A percentile compares a stretch with the other conserved stretches of the same genome.
Conservation (phyloP, 2,113 vertebrate species). For the Pluvianellus socialis region DNA sequence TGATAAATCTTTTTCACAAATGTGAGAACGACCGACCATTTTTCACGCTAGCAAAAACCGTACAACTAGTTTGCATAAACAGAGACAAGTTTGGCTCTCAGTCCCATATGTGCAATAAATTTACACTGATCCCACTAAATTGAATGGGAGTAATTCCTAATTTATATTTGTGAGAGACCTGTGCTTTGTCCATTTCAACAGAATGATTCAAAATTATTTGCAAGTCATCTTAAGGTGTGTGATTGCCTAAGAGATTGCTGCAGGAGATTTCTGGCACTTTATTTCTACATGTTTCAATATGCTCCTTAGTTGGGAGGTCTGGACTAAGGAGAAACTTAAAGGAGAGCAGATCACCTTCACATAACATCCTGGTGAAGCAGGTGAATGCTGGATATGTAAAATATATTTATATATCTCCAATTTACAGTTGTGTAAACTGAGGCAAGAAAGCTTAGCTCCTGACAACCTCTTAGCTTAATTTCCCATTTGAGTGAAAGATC, state of each 20-base stretch:
- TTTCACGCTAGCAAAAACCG: not conserved
- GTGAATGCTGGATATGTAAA: not conserved
- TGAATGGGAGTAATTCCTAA: not conserved
- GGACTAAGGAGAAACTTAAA: not conserved
- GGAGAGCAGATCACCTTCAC: not conserved
- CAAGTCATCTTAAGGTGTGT: not conserved
- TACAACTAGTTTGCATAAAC: constrained; percentile 17
- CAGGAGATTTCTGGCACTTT: not conserved
- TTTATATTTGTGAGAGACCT: not conserved
- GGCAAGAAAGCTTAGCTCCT: not conserved
- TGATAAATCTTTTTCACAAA: constrained; percentile 46
- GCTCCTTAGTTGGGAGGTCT: not conserved
- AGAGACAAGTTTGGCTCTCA: not conserved
- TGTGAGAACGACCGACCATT: not conserved
- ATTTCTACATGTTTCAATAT: not conserved
- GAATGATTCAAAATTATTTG: not conserved
- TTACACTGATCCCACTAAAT: not conserved
- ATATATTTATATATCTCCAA: not conserved
- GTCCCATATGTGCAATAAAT: not conserved
- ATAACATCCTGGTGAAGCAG: not conserved
- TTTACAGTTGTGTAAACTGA: not conserved
- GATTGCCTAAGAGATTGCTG: not conserved
- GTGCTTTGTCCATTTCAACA: not conserved
- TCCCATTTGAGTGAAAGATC: not conserved
- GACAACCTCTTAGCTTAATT: not conserved